Conservation (phyloP, 2,888 invertebrate species). For the Acronicta psi region DNA sequence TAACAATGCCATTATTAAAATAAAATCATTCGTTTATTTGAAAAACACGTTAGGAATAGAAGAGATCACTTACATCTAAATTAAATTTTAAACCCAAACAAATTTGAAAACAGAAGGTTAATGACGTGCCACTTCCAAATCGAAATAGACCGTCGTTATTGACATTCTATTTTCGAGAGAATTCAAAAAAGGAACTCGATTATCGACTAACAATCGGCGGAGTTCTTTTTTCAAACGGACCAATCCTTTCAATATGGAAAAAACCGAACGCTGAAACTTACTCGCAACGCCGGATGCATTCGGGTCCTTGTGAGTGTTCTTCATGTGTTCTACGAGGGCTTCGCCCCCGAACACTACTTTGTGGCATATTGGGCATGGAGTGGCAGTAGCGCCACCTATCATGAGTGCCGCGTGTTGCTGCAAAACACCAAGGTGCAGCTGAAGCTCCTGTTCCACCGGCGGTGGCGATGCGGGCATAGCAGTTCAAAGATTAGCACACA, state of each 20-base stretch:
- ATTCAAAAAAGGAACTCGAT: constrained; percentile 50
- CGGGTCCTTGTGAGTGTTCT: constrained; percentile 97
- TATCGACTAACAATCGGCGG: constrained; percentile 13
- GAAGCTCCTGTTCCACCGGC: constrained; percentile 92
- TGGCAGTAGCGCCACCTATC: constrained; percentile 96
- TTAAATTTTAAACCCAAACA: constrained; percentile 53
- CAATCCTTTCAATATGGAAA: constrained; percentile 50
- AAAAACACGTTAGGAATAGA: constrained; percentile 52
- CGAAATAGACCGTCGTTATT: constrained; percentile 45
- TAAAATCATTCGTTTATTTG: constrained; percentile 31
- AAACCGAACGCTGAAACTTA: constrained; percentile 89
- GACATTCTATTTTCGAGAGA: constrained; percentile 56
- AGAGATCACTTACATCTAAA: constrained; percentile 53
- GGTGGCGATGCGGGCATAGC: constrained; percentile 85
- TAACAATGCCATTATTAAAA: constrained; percentile 41
- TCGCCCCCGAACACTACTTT: constrained; percentile 98
- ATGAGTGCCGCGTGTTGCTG: constrained; percentile 98
- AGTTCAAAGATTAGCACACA: constrained; percentile 82
- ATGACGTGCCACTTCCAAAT: constrained; percentile 42
- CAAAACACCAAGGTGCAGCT: constrained; percentile 97
- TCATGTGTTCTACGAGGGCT: constrained; percentile 98
- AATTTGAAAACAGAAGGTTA: constrained; percentile 57
- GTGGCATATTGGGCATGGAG: constrained; percentile 97
- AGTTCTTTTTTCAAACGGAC: constrained; percentile 54
- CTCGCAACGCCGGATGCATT: constrained; percentile 96